Conservation (phyloP, 2,888 invertebrate genomes). For the Isoperla grammatica region DNA sequence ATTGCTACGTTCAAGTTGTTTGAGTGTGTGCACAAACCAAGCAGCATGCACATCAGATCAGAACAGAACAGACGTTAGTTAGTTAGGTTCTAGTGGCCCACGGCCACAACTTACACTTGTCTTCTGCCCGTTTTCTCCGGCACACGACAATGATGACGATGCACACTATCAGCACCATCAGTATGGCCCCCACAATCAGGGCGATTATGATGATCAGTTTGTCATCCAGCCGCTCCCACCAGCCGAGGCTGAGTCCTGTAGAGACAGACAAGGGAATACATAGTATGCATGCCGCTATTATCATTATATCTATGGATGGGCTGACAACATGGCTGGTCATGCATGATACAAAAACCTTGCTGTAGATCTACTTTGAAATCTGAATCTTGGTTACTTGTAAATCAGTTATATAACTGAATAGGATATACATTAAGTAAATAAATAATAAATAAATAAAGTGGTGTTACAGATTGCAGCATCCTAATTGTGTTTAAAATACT, state of each 20-base stretch:
- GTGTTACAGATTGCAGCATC: too few relatives aligned
- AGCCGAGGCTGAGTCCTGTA: constrained; percentile 74
- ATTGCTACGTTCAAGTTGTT: neutral
- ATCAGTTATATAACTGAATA: too few relatives aligned
- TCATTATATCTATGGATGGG: too few relatives aligned
- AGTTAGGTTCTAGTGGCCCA: too few relatives aligned
- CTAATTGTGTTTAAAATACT: too few relatives aligned
- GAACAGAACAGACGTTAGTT: neutral
- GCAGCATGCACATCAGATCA: too few relatives aligned
- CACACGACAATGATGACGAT: constrained; percentile 82
- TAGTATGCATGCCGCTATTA: neutral
- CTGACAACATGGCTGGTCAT: neutral
- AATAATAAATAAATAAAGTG: too few relatives aligned
- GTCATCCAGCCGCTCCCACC: constrained; percentile 65
- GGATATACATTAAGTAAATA: too few relatives aligned
- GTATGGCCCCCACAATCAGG: constrained; percentile 60
- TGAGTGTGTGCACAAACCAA: too few relatives aligned
- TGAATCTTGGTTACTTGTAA: too few relatives aligned
- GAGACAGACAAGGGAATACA: constrained; percentile 29
- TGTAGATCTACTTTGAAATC: neutral
- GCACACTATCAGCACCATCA: constrained; percentile 72
- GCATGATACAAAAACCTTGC: neutral
- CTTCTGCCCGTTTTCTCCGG: constrained; percentile 70
- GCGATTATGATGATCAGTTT: constrained; percentile 69
- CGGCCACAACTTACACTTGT: constrained; percentile 67